A percentile compares a stretch with the other conserved stretches of the same genome.
phyloP scores from a whole-genome alignment of 2,888 invertebrate species.

The Gerris lacustris region DNA sequence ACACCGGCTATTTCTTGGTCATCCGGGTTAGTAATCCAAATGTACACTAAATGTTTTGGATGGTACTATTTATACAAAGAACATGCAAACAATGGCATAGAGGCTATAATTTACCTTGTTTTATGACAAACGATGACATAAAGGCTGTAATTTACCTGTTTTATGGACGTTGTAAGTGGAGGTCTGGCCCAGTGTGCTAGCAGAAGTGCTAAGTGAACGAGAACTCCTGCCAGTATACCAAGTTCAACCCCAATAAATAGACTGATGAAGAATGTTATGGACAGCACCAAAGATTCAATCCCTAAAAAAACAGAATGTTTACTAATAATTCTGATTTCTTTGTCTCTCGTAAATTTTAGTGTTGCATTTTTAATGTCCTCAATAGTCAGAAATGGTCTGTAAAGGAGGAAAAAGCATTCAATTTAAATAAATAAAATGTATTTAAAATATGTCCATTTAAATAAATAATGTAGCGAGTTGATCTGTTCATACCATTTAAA shows the following conservation, averaged over 20 bases:
- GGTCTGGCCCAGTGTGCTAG: constrained; percentile 73
- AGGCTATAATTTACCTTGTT: constrained; percentile 41
- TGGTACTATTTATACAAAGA: too few species aligned
- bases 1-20: too few species aligned
- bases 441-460: not conserved
- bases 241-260: constrained; percentile 72
- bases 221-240: constrained; percentile 72
- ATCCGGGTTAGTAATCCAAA: too few species aligned
- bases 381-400: too few species aligned
- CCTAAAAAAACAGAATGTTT: constrained; percentile 32
- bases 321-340: constrained; percentile 12
- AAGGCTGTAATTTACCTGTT: constrained; percentile 42
- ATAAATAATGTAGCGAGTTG: not conserved
- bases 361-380: too few species aligned
- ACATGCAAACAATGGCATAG: too few species aligned
- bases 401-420: constrained; percentile 6
- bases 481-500: too few species aligned
- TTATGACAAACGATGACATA: too few species aligned
- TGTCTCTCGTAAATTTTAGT: too few species aligned
- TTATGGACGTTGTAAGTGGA: constrained; percentile 56
- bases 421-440: not conserved
- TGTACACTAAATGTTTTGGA: too few species aligned
- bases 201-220: constrained; percentile 61
- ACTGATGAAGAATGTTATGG: constrained; percentile 71
- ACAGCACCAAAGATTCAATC: constrained; percentile 61